These are phyloP conservation scores for Porites rus DNA, from an alignment of 92 coral and sea anemone species.

Conservation along the genomic window DNA sequence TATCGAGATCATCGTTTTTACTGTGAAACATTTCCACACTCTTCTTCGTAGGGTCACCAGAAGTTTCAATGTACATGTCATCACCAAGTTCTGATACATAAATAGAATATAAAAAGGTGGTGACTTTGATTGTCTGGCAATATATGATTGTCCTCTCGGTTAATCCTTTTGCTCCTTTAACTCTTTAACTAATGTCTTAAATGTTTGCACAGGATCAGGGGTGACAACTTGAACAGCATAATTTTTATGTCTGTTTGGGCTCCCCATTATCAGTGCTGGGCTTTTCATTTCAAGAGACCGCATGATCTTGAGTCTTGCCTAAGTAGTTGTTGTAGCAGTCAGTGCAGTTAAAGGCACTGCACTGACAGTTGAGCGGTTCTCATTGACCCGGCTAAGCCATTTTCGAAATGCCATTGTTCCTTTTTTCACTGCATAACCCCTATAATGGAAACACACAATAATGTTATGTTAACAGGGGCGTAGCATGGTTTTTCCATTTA, in stretches of 20 bases:
- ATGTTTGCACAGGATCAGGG: slow-evolving; percentile 15
- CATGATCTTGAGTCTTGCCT: slow-evolving; percentile 47
- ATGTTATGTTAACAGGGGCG: no score
- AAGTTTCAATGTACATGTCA: slow-evolving; percentile 12
- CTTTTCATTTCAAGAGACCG: slow-evolving; percentile 43
- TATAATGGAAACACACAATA: no score
- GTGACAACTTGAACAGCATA: slow-evolving; percentile 35
- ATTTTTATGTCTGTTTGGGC: slow-evolving; percentile 49
- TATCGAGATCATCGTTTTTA: slow-evolving; percentile 50
- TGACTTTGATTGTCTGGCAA: slow-evolving; percentile 50
- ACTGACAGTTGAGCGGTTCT: slow-evolving; percentile 44
- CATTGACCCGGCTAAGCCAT: slow-evolving; percentile 41
- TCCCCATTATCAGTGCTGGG: slow-evolving; percentile 37
- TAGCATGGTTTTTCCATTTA: no score
- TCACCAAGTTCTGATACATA: slow-evolving; percentile 45
- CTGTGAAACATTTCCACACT: slow-evolving; percentile 69
- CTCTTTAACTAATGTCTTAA: slow-evolving; percentile 12
- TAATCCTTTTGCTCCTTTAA: slow-evolving; percentile 3
- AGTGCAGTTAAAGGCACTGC: slow-evolving; percentile 40
- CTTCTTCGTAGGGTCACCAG: slow-evolving; percentile 28
- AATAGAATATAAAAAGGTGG: slow-evolving; percentile 4
- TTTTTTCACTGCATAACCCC: no score
- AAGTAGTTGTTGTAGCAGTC: slow-evolving; percentile 67
- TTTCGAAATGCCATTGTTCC: no score
- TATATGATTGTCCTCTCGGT: slow-evolving; percentile 41